phyloP scores from a whole-genome alignment of 2,888 invertebrate genomes.

The Steromphala cineraria region DNA sequence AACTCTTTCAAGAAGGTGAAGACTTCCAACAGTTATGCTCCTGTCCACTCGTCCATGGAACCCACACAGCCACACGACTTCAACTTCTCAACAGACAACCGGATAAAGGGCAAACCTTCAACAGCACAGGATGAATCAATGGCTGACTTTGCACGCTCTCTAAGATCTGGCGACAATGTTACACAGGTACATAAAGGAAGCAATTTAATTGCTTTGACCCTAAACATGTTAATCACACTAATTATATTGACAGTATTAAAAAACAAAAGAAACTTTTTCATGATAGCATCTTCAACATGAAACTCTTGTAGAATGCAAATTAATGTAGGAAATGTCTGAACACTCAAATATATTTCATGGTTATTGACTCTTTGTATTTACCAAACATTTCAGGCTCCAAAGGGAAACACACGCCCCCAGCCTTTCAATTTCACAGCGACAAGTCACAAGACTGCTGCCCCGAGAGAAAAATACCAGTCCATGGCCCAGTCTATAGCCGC shows the following conservation, averaged over 20 bases:
- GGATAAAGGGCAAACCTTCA: slow-evolving; percentile 55
- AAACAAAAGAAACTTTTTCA: too few species aligned
- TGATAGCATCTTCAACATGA: too few species aligned
- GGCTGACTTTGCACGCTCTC: slow-evolving; percentile 53
- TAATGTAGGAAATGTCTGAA: too few species aligned
- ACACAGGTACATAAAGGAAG: slow-evolving; percentile 3
- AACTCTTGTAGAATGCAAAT: too few species aligned
- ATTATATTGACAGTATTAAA: too few species aligned
- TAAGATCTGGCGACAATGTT: slow-evolving; percentile 39
- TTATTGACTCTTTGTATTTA: neutral
- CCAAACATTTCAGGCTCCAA: slow-evolving; percentile 27
- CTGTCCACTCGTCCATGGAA: slow-evolving; percentile 32
- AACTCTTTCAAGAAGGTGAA: slow-evolving; percentile 58
- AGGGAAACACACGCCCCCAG: slow-evolving; percentile 57
- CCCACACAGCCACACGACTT: slow-evolving; percentile 63
- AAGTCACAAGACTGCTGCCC: slow-evolving; percentile 33
- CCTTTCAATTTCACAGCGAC: slow-evolving; percentile 67
- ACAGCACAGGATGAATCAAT: slow-evolving; percentile 26
- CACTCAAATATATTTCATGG: too few species aligned
- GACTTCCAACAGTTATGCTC: slow-evolving; percentile 37
- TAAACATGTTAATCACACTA: too few species aligned
- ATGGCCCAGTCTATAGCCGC: slow-evolving; percentile 80
- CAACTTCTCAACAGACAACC: slow-evolving; percentile 65
- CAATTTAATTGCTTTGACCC: neutral
- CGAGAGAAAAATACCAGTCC: slow-evolving; percentile 76